A percentile compares a stretch with the other conserved stretches of the same genome.
Conservation (phyloP, 2,797 vertebrate genomes). For the Mallotus villosus region DNA sequence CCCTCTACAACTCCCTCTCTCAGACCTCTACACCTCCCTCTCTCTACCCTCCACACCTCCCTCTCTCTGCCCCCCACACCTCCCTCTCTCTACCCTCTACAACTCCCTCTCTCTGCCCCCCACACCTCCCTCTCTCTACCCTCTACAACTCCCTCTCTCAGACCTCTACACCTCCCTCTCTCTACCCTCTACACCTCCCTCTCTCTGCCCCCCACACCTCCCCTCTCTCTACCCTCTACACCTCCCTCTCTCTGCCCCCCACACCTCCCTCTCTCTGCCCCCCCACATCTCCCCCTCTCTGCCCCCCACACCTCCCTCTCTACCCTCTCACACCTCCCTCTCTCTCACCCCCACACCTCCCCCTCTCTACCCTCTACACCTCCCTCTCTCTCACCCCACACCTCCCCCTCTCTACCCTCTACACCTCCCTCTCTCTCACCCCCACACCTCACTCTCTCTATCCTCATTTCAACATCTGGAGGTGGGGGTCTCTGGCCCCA, state of each 20-base stretch:
- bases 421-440: constrained; percentile 20
- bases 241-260: constrained; percentile 14
- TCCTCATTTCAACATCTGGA: not conserved
- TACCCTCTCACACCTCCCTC: constrained; percentile 11
- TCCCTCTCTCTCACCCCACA: constrained; percentile 28
- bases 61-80: constrained; percentile 20
- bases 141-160: too few species aligned
- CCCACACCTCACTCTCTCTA: constrained; percentile 13
- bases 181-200: constrained; percentile 44
- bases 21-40: constrained; percentile 1
- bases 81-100: constrained; percentile 10
- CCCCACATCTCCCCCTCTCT: constrained; percentile 38
- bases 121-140: too few species aligned
- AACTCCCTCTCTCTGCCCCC: not conserved
- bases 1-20: not conserved
- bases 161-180: too few species aligned
- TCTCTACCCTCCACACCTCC: constrained; percentile 32
- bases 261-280: constrained; percentile 24
- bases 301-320: constrained; percentile 3
- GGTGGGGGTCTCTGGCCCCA: too few species aligned
- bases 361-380: constrained; percentile 22
- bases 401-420: constrained; percentile 30
- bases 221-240: constrained; percentile 24
- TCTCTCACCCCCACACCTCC: constrained; percentile 25
- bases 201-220: constrained; percentile 25